Percentiles rank a stretch among this genome's conserved stretches.
These are phyloP conservation scores for Myotis myotis DNA, from an alignment of 2,797 vertebrate genomes.

Conservation along the genomic window DNA sequence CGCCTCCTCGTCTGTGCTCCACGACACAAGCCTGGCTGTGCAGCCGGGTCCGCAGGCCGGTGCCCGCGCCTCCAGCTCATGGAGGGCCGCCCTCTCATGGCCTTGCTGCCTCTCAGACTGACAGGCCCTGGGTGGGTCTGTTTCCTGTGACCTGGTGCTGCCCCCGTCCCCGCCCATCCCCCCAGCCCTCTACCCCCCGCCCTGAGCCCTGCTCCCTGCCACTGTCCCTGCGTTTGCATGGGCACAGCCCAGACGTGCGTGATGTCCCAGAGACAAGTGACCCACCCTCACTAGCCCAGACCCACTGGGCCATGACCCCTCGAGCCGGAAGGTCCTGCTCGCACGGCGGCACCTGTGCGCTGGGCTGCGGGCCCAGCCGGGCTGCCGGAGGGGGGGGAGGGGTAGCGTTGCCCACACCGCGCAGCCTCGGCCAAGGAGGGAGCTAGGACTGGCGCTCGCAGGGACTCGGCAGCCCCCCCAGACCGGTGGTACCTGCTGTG, in stretches of 20 bases:
- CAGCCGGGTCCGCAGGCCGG: background rate
- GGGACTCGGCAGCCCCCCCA: background rate
- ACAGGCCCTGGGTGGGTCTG: background rate
- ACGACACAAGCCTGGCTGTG: too few relatives aligned
- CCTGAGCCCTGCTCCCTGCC: background rate
- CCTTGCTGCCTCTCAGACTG: background rate
- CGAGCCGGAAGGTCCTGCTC: background rate
- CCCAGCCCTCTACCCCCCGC: too few relatives aligned
- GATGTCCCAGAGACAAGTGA: background rate
- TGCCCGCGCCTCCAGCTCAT: background rate
- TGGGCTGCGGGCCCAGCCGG: background rate
- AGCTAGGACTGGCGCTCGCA: background rate
- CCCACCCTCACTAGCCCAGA: background rate
- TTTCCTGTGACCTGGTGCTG: background rate
- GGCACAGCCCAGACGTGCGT: background rate
- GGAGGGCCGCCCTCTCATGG: background rate
- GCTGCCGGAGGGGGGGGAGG: too few relatives aligned
- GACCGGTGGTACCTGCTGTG: too few relatives aligned
- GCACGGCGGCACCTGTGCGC: too few relatives aligned
- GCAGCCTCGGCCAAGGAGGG: too few relatives aligned
- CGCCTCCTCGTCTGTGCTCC: background rate
- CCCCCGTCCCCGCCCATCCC: background rate
- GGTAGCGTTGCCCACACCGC: background rate
- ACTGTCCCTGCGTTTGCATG: rapidly evolving
- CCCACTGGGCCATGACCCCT: background rate